phyloP scores from a whole-genome alignment of 2,888 invertebrate species.

The Hirtodrosophila cameraria region DNA sequence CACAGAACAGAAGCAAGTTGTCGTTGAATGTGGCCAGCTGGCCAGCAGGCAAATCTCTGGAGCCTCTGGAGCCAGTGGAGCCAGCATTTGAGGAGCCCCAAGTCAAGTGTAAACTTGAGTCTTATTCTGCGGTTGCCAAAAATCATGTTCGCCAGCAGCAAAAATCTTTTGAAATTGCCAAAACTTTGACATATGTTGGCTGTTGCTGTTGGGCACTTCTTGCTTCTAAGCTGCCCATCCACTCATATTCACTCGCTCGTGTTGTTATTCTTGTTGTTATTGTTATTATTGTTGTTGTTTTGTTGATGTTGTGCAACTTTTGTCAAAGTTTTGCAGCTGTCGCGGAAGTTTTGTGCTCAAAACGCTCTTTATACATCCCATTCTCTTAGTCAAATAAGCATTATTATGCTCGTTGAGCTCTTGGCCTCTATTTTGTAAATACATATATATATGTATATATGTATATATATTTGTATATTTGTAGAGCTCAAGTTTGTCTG shows the following conservation, averaged over 20 bases:
- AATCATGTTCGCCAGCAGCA: slow-evolving; percentile 47
- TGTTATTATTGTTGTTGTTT: slow-evolving; percentile 17
- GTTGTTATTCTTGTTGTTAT: slow-evolving; percentile 10
- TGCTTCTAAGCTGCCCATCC: slow-evolving; percentile 24
- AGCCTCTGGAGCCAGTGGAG: neutral
- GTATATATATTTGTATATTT: too few species aligned
- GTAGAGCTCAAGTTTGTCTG: slow-evolving; percentile 27
- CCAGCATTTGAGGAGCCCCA: slow-evolving; percentile 15
- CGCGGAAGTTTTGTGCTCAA: slow-evolving; percentile 46
- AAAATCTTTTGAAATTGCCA: slow-evolving; percentile 66
- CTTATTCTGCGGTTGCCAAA: slow-evolving; percentile 50
- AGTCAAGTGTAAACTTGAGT: slow-evolving; percentile 39
- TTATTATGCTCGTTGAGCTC: slow-evolving; percentile 30
- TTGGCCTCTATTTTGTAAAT: slow-evolving; percentile 15
- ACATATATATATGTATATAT: too few species aligned
- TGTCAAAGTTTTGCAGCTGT: slow-evolving; percentile 59
- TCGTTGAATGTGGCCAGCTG: slow-evolving; percentile 2
- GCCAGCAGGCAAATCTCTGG: slow-evolving; percentile 39
- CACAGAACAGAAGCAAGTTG: slow-evolving; percentile 11
- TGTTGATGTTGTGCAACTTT: slow-evolving; percentile 58
- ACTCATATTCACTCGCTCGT: neutral
- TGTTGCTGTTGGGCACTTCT: slow-evolving; percentile 9
- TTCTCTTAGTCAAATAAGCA: slow-evolving; percentile 41
- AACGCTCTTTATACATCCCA: slow-evolving; percentile 6
- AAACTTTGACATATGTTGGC: slow-evolving; percentile 72